Evolutionary conservation across 2,797 vertebrate genomes (phyloP).

Genomic region (Nannoperca obscura): DNA sequence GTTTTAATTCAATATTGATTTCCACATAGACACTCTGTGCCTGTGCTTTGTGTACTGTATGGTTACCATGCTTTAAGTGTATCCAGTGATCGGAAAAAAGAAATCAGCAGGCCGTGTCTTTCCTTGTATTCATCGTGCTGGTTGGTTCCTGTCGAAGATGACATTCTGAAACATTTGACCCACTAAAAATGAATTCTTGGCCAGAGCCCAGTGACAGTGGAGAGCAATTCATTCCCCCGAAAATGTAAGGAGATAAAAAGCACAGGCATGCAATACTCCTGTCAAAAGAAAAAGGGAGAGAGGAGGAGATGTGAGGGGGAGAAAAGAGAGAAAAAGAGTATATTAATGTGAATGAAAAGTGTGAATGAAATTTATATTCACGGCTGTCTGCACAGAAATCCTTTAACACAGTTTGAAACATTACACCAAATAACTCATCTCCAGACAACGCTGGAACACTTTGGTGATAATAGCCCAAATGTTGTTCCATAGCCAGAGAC

Average conservation of each 20-base stretch:
- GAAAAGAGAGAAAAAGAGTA: conserved; percentile 69
- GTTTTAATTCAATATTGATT: conserved; percentile 85
- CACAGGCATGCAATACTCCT: conserved; percentile 79
- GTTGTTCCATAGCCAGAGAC: conserved; percentile 69
- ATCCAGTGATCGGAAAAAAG: conserved; percentile 68
- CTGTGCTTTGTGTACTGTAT: conserved; percentile 54
- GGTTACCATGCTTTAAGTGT: conserved; percentile 73
- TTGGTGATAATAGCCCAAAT: conserved; percentile 79
- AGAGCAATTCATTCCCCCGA: conserved; percentile 84
- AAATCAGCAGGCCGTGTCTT: conserved; percentile 73
- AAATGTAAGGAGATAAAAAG: conserved; percentile 86
- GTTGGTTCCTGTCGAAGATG: conserved; percentile 86
- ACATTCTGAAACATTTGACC: conserved; percentile 88
- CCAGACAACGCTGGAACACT: conserved; percentile 62
- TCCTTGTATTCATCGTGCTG: conserved; percentile 83
- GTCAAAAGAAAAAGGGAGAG: conserved; percentile 74
- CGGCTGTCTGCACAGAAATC: conserved; percentile 63
- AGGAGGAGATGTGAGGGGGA: conserved; percentile 1
- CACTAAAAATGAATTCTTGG: conserved; percentile 86
- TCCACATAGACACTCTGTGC: conserved; percentile 68
- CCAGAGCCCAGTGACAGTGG: conserved; percentile 77
- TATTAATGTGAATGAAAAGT: conserved; percentile 79
- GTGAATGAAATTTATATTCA: conserved; percentile 83
- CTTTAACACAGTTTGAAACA: conserved; percentile 64
- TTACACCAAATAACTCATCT: conserved; percentile 68